These are phyloP conservation scores for Ptilorrhoa leucosticta DNA, from an alignment of 2,113 vertebrate genomes.

Conservation along the genomic window DNA sequence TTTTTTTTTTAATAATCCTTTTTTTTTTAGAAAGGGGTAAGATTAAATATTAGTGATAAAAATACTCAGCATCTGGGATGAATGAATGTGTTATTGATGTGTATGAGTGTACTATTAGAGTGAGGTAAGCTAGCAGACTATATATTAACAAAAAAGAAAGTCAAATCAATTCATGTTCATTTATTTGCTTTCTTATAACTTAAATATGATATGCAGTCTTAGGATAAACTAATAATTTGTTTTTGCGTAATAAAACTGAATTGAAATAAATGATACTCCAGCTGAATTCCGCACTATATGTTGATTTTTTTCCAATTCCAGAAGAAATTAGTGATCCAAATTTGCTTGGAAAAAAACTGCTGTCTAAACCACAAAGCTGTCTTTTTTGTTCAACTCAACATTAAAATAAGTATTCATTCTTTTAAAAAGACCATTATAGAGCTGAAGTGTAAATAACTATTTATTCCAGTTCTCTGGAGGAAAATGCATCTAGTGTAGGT, in stretches of 20 bases:
- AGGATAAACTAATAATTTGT: background rate
- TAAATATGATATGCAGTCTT: background rate
- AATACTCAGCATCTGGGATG: background rate
- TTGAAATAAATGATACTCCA: background rate
- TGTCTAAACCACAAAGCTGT: background rate
- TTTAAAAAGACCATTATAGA: background rate
- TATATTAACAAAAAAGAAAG: background rate
- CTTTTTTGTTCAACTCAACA: constrained; percentile 10
- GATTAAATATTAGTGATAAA: background rate
- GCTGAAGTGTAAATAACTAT: constrained; percentile 18
- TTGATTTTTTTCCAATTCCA: constrained; percentile 42
- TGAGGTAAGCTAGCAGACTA: background rate
- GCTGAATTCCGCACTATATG: background rate
- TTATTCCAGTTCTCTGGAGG: background rate
- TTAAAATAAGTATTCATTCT: constrained; percentile 15
- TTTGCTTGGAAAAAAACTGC: constrained; percentile 6
- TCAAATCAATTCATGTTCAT: background rate
- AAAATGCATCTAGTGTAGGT: background rate
- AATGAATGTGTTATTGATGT: background rate
- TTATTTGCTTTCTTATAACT: constrained; percentile 16
- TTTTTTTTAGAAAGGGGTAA: background rate
- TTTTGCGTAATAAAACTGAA: constrained; percentile 24
- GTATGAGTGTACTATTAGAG: background rate
- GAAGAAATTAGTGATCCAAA: constrained; percentile 9
- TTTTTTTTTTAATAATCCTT: background rate